A percentile compares a stretch with the other conserved stretches of the same genome.
phyloP scores from a whole-genome alignment of 2,888 invertebrate species.

The Mellilla xanthometata region DNA sequence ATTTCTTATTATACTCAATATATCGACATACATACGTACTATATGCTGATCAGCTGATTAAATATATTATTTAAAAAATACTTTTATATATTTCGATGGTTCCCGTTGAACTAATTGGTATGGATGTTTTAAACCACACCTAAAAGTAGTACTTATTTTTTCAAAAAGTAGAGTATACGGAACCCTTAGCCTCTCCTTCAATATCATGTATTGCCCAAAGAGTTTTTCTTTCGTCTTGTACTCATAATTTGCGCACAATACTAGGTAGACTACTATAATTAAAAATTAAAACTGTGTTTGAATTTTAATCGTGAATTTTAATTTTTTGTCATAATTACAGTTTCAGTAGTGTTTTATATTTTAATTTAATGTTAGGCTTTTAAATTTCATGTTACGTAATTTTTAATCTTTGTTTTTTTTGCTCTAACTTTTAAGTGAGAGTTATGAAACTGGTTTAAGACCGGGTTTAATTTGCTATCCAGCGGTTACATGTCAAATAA shows the following conservation, averaged over 20 bases:
- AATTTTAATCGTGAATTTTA: conserved; percentile 1
- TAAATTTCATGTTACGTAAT: conserved; percentile 14
- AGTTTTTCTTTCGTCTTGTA: conserved; percentile 11
- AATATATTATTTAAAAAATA: no score
- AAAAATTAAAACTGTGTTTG: conserved; percentile 1
- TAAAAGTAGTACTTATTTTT: no score
- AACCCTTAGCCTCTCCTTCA: neutral
- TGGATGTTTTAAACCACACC: no score
- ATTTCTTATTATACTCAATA: no score
- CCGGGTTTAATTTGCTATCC: neutral
- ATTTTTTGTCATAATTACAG: conserved; percentile 2
- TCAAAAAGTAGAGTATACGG: no score
- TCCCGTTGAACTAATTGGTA: no score
- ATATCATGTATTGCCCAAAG: no score
- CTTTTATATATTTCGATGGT: no score
- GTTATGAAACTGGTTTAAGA: neutral
- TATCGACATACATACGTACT: no score
- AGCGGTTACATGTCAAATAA: no score
- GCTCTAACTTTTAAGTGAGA: neutral
- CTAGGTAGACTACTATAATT: conserved; percentile 6
- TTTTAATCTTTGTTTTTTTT: neutral
- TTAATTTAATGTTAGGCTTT: conserved; percentile 16
- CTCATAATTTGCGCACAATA: conserved; percentile 16
- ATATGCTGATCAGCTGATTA: no score
- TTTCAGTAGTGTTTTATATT: conserved; percentile 5